Evolutionary conservation across 2,888 invertebrate genomes (phyloP).

Genomic region (Isotomurus palustris): DNA sequence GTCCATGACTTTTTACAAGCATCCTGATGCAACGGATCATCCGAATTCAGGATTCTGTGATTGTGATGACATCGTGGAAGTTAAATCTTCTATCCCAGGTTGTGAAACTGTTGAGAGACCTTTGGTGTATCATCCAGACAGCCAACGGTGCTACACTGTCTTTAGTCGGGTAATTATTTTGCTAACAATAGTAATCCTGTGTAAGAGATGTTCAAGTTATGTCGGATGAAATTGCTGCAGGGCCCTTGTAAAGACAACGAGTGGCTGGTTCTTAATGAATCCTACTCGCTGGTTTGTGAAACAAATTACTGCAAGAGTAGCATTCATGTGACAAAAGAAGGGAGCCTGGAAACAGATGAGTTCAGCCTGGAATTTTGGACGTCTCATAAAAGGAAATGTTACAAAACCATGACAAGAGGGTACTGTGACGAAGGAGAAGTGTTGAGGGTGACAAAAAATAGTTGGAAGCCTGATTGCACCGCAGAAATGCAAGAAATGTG

Average conservation of each 20-base stretch:
- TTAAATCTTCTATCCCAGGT: constrained; percentile 13
- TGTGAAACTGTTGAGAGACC: constrained; percentile 23
- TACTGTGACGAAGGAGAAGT: constrained; percentile 14
- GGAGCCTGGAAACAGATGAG: constrained; percentile 6
- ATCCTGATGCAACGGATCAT: constrained; percentile 8
- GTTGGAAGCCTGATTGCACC: constrained; percentile 20
- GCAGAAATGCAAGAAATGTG: constrained; percentile 10
- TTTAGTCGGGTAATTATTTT: constrained; percentile 15
- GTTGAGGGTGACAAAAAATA: constrained; percentile 8
- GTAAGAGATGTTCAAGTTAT: not conserved
- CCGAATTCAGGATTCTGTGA: constrained; percentile 19
- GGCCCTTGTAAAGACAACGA: constrained; percentile 17
- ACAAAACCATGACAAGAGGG: constrained; percentile 10
- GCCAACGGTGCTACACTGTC: constrained; percentile 15
- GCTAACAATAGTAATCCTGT: not conserved
- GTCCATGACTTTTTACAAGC: constrained; percentile 23
- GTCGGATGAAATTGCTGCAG: not conserved
- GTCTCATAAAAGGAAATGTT: constrained; percentile 11
- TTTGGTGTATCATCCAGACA: constrained; percentile 15
- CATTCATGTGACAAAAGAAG: not conserved
- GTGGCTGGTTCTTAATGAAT: constrained; percentile 14
- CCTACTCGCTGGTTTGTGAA: constrained; percentile 5
- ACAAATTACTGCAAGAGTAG: constrained; percentile 7
- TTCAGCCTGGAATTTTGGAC: constrained; percentile 17
- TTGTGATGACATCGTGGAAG: constrained; percentile 23